Evolutionary conservation across 2,797 vertebrate species (phyloP).

Genomic region (Pantherophis vulpinus): DNA sequence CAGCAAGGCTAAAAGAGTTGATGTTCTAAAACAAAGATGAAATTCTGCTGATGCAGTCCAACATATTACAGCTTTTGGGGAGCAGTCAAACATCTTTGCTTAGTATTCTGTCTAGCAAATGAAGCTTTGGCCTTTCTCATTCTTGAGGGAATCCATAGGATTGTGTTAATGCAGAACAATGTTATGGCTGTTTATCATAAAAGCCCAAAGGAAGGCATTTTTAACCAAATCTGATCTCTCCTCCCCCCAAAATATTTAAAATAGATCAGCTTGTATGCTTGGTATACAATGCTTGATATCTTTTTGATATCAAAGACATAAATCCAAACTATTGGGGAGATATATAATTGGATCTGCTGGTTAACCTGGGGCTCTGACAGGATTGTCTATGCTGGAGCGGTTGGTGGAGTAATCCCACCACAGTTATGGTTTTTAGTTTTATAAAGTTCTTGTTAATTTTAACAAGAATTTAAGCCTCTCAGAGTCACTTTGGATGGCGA

Average conservation of each 20-base stretch:
- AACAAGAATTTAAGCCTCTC: neutral
- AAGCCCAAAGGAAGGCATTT: neutral
- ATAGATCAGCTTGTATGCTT: neutral
- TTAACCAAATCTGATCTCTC: neutral
- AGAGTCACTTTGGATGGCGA: neutral
- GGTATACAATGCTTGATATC: neutral
- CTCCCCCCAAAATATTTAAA: neutral
- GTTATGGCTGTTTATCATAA: neutral
- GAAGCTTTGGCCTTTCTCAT: neutral
- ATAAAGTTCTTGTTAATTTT: neutral
- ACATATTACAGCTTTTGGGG: neutral
- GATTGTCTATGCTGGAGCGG: neutral
- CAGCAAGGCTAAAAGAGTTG: neutral
- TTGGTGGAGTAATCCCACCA: neutral
- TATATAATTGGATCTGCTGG: neutral
- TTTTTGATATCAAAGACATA: neutral
- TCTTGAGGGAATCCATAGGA: neutral
- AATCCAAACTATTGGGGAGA: neutral
- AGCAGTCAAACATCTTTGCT: slow-evolving; percentile 5
- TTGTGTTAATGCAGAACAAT: neutral
- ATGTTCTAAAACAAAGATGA: neutral
- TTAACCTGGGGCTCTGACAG: neutral
- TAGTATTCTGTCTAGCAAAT: neutral
- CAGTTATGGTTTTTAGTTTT: neutral
- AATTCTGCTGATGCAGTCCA: slow-evolving; percentile 13